phyloP scores from a whole-genome alignment of 2,797 vertebrate genomes.

The Eleutherodactylus coqui region DNA sequence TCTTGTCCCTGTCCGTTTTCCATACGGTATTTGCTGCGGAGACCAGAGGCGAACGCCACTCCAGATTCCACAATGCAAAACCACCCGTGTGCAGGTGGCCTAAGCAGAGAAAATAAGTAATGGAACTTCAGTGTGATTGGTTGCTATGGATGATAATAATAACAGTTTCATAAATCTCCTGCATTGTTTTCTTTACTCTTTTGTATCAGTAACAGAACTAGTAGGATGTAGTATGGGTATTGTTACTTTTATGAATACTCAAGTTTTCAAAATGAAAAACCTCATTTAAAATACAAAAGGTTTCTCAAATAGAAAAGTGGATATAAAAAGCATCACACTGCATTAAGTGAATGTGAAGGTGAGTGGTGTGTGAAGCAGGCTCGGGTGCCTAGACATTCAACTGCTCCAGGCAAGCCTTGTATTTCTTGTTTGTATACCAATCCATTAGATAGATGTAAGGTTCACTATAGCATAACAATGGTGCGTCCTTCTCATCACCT shows the following conservation, averaged over 20 bases:
- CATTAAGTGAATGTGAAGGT: conserved; percentile 13
- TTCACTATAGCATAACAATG: conserved; percentile 56
- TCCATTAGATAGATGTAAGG: conserved; percentile 50
- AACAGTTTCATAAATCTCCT: too few relatives aligned
- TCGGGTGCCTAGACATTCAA: neutral
- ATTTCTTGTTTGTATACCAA: neutral
- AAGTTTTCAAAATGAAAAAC: neutral
- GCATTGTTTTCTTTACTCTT: neutral
- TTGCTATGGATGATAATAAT: too few relatives aligned
- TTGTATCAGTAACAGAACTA: neutral
- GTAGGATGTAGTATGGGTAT: neutral
- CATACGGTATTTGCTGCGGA: too few relatives aligned
- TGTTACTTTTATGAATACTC: neutral
- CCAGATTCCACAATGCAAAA: too few relatives aligned
- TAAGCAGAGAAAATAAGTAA: too few relatives aligned
- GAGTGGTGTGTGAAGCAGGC: conserved; percentile 25
- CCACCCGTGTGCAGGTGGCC: too few relatives aligned
- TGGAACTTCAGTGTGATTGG: too few relatives aligned
- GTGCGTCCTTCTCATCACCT: conserved; percentile 51
- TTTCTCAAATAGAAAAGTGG: conserved; percentile 8
- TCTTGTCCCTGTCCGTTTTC: too few relatives aligned
- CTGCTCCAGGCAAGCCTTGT: conserved; percentile 36
- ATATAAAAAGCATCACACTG: conserved; percentile 12
- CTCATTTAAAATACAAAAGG: neutral
- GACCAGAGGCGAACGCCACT: too few relatives aligned